Conservation (phyloP, 2,888 invertebrate genomes). For the Drosophila bunnanda region DNA sequence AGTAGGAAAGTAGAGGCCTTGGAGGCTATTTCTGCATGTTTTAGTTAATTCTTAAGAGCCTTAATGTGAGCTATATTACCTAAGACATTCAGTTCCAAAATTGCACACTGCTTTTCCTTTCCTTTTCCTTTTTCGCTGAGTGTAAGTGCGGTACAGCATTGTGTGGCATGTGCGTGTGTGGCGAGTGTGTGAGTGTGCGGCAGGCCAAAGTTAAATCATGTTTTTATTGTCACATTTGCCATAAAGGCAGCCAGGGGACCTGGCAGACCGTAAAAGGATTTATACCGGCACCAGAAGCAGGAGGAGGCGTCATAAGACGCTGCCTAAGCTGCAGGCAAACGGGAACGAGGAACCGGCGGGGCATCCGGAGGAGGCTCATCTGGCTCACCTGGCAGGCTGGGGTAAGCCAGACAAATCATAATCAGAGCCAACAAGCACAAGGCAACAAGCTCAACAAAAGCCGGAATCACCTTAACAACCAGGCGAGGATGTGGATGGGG, state of each 20-base stretch:
- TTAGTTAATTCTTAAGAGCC: background rate
- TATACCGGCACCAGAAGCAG: conserved; percentile 15
- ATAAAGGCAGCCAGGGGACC: conserved; percentile 66
- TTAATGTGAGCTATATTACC: too few relatives aligned
- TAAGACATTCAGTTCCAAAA: too few relatives aligned
- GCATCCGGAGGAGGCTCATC: background rate
- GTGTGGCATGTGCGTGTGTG: conserved; percentile 8
- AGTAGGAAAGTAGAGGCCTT: background rate
- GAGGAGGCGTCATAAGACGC: conserved; percentile 64
- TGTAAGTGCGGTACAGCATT: conserved; percentile 9
- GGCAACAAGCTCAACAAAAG: conserved; percentile 37
- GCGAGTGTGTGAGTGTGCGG: conserved; percentile 37
- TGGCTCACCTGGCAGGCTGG: conserved; percentile 18
- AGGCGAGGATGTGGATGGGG: conserved; percentile 14
- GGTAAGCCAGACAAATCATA: conserved; percentile 76
- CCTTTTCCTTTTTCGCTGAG: background rate
- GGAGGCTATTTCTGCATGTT: too few relatives aligned
- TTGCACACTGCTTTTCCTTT: background rate
- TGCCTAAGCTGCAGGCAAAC: conserved; percentile 53
- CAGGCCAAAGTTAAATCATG: conserved; percentile 74
- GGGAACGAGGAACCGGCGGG: background rate
- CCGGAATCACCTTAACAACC: conserved; percentile 65
- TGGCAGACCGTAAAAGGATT: conserved; percentile 41
- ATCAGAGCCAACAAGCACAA: conserved; percentile 55
- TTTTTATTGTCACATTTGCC: conserved; percentile 78